phyloP scores from a whole-genome alignment of 1,140 invertebrate genomes.

The Caenorhabditis remanei region DNA sequence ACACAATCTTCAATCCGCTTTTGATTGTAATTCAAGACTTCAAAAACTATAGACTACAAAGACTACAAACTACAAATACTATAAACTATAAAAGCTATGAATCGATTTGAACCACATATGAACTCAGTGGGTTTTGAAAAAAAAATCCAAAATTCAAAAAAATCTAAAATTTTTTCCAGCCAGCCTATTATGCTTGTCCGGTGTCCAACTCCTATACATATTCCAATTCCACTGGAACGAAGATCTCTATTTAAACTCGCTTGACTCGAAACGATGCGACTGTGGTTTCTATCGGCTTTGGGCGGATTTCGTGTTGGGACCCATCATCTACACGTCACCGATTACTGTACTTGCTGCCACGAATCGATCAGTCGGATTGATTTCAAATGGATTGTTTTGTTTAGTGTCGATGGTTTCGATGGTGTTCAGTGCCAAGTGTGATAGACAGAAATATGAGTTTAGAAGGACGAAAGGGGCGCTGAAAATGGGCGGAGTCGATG shows the following conservation, averaged over 20 bases:
- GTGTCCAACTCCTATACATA: conserved; percentile 48
- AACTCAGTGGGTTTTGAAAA: no score
- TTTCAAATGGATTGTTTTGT: conserved; percentile 27
- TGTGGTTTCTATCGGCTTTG: conserved; percentile 47
- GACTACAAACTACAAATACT: no score
- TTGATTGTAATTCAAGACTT: no score
- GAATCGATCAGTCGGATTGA: conserved; percentile 8
- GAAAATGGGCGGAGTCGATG: conserved; percentile 51
- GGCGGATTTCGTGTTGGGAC: conserved; percentile 54
- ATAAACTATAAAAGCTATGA: no score
- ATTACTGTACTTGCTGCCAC: neutral
- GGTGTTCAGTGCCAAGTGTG: conserved; percentile 4
- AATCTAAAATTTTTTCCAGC: neutral
- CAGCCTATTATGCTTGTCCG: neutral
- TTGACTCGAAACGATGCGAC: conserved; percentile 13
- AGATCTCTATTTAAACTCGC: conserved; percentile 52
- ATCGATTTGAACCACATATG: no score
- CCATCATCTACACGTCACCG: conserved; percentile 48
- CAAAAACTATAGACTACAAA: no score
- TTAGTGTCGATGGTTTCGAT: neutral
- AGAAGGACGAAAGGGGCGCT: conserved; percentile 48
- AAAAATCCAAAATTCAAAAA: neutral
- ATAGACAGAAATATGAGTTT: conserved; percentile 58
- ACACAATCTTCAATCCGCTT: no score
- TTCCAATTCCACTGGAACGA: conserved; percentile 54